Evolutionary conservation across 1,140 invertebrate genomes (phyloP).

Genomic region (Meteorus sp.): DNA sequence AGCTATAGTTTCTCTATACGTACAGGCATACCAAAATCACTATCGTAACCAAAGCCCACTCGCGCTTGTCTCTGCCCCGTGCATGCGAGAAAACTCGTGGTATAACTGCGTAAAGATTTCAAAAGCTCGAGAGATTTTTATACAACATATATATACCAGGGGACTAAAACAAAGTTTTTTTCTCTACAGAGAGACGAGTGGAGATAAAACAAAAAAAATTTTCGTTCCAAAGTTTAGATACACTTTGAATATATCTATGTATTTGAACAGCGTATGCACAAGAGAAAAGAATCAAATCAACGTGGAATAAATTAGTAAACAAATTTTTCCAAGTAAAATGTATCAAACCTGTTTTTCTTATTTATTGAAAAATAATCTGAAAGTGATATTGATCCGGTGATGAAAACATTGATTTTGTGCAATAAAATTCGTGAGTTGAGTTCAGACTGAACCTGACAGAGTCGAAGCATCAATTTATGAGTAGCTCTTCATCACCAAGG

Average conservation of each 20-base stretch:
- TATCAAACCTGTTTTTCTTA: too few species aligned
- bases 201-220: conserved; percentile 5
- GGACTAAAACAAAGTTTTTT: conserved; percentile 17
- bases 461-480: too few species aligned
- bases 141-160: neutral
- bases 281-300: neutral
- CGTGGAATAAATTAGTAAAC: too few species aligned
- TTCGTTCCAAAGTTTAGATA: neutral
- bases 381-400: too few species aligned
- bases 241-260: too few species aligned
- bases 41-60: conserved; percentile 4
- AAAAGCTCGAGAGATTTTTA: conserved; percentile 12
- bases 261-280: neutral
- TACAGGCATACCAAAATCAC: conserved; percentile 3
- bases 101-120: conserved; percentile 17
- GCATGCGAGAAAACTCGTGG: conserved; percentile 9
- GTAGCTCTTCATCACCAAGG: too few species aligned
- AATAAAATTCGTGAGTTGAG: too few species aligned
- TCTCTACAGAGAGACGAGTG: neutral
- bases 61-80: neutral
- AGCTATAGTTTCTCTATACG: too few species aligned
- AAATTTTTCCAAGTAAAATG: too few species aligned
- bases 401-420: too few species aligned
- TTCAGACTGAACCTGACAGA: too few species aligned
- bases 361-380: too few species aligned